Evolutionary conservation across 2,888 invertebrate species (phyloP).

Genomic region (Punctoribates punctum): DNA sequence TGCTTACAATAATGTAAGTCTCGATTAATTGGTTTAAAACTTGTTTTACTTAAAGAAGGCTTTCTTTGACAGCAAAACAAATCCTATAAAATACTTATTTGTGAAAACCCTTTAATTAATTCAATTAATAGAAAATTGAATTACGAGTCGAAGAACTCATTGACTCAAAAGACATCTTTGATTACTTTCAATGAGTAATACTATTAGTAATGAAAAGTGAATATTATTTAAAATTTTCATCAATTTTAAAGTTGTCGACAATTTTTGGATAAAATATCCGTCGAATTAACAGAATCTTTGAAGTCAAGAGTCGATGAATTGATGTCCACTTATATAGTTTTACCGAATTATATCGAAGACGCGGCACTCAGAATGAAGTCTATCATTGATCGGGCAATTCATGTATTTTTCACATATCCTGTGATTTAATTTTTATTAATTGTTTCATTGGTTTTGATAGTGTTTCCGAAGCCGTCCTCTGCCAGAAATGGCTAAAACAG

Average conservation of each 20-base stretch:
- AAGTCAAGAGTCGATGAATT: constrained; percentile 16
- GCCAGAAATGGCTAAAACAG: neutral
- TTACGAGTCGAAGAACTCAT: constrained; percentile 19
- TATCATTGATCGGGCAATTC: constrained; percentile 30
- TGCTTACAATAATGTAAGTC: constrained; percentile 39
- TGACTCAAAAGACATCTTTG: constrained; percentile 19
- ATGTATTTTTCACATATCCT: neutral
- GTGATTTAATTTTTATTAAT: neutral
- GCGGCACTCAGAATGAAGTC: neutral
- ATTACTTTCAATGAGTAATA: constrained; percentile 37
- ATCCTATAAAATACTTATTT: constrained; percentile 36
- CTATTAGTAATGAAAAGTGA: too few relatives aligned
- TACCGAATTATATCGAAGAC: constrained; percentile 40
- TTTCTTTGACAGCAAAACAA: constrained; percentile 20
- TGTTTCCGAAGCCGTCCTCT: neutral
- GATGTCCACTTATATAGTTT: constrained; percentile 21
- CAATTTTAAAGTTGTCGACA: constrained; percentile 36
- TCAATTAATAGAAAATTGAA: constrained; percentile 35
- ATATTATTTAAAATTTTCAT: too few relatives aligned
- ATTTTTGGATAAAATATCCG: constrained; percentile 10
- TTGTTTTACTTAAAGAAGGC: neutral
- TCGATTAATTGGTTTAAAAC: neutral
- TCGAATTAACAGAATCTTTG: neutral
- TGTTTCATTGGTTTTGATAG: neutral
- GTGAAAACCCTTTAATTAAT: constrained; percentile 36